A percentile compares a stretch with the other conserved stretches of the same genome.
Conservation (phyloP, 2,113 vertebrate genomes). For the Falco punctatus region DNA sequence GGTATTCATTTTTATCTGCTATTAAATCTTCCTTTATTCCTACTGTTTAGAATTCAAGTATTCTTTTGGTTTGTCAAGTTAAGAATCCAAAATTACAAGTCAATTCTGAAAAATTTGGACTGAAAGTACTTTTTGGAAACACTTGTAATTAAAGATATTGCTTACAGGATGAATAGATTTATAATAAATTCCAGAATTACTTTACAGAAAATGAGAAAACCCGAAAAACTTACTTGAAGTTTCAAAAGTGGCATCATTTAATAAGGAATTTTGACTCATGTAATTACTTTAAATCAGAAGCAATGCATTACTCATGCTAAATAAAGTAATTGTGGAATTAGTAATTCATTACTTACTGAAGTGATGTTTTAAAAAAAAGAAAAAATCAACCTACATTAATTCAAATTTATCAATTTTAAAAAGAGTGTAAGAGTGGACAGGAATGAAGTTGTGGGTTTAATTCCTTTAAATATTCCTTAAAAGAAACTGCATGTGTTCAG, state of each 20-base stretch:
- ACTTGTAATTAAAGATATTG: not conserved
- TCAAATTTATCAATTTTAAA: not conserved
- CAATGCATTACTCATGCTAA: slow-evolving; percentile 10
- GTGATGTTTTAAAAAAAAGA: not conserved
- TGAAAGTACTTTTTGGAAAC: not conserved
- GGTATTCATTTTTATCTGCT: not conserved
- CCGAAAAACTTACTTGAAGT: not conserved
- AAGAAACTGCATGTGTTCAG: not conserved
- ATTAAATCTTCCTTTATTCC: not conserved
- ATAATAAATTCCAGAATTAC: not conserved
- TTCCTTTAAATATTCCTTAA: not conserved
- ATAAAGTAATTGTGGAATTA: slow-evolving; percentile 51
- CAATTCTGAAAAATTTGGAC: not conserved
- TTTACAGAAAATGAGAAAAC: not conserved
- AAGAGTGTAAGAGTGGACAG: not conserved
- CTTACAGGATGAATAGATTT: not conserved
- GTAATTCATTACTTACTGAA: slow-evolving; percentile 46
- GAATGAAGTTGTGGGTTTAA: not conserved
- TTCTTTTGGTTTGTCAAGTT: not conserved
- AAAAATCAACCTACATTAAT: not conserved
- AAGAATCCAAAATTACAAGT: not conserved
- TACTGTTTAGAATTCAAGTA: not conserved
- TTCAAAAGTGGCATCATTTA: slow-evolving; percentile 38
- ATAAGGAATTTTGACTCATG: slow-evolving; percentile 38
- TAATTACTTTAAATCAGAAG: slow-evolving; percentile 50